Conservation (phyloP, 2,113 vertebrate species). For the Benitochromis conjunctus region DNA sequence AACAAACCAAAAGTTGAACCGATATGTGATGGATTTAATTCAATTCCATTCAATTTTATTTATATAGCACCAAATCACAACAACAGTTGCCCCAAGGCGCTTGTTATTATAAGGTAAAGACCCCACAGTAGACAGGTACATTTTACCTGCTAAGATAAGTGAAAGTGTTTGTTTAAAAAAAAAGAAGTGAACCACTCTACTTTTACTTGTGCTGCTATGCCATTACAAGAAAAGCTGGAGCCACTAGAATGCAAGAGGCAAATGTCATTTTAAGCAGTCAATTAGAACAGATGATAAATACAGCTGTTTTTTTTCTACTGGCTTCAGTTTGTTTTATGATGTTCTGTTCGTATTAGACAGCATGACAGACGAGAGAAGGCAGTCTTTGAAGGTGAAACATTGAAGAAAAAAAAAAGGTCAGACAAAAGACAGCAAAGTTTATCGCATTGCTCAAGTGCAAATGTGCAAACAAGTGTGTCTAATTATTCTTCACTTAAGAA, state of each 20-base stretch:
- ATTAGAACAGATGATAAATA: accelerated
- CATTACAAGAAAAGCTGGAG: not conserved
- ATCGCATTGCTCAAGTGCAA: not conserved
- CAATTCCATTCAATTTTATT: not conserved
- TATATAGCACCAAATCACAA: not conserved
- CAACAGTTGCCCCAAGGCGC: too few species aligned
- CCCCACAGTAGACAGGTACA: not conserved
- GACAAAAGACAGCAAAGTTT: not conserved
- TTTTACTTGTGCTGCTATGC: not conserved
- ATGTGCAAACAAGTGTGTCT: not conserved
- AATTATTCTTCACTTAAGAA: not conserved
- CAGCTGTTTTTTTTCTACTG: not conserved
- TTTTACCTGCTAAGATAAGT: not conserved
- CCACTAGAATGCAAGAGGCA: accelerated
- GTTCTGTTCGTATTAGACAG: not conserved
- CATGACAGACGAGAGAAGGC: not conserved
- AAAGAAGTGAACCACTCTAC: not conserved
- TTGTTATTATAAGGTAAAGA: too few species aligned
- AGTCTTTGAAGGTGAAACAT: not conserved
- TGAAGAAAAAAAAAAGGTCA: not conserved
- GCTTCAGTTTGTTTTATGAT: not conserved
- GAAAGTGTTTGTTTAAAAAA: not conserved
- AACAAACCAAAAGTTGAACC: not conserved
- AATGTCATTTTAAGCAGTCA: not conserved
- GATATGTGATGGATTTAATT: not conserved